Conservation (phyloP, 2,888 invertebrate genomes). For the Chelonus formosanus region DNA sequence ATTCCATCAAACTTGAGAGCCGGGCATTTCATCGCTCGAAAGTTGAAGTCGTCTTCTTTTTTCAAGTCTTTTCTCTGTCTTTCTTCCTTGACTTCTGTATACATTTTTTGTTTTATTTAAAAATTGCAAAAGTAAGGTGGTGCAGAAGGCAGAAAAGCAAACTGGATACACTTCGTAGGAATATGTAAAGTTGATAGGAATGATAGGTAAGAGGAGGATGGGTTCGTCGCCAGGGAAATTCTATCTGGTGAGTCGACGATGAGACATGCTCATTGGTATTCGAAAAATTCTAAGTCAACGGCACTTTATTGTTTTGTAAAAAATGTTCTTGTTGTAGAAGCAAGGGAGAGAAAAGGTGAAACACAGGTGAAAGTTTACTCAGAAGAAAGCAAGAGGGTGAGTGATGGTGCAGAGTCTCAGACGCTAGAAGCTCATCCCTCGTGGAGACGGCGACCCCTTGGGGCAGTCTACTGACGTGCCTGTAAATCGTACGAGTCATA, state of each 20-base stretch:
- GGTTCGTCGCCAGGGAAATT: slow-evolving; percentile 31
- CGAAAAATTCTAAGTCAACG: slow-evolving; percentile 52
- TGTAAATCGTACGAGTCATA: slow-evolving; percentile 39
- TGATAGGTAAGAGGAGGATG: slow-evolving; percentile 14
- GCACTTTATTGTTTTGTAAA: slow-evolving; percentile 52
- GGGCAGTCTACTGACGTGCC: slow-evolving; percentile 37
- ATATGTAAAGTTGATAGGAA: slow-evolving; percentile 13
- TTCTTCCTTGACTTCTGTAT: slow-evolving; percentile 40
- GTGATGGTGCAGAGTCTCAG: slow-evolving; percentile 31
- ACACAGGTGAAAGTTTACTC: slow-evolving; percentile 35
- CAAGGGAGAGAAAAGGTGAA: slow-evolving; percentile 11
- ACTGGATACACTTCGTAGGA: slow-evolving; percentile 11
- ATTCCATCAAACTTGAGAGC: slow-evolving; percentile 54
- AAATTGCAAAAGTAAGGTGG: slow-evolving; percentile 31
- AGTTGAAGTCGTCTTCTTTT: slow-evolving; percentile 44
- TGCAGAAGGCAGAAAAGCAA: slow-evolving; percentile 34
- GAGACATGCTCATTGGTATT: slow-evolving; percentile 37
- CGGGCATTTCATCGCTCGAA: slow-evolving; percentile 43
- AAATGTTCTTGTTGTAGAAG: slow-evolving; percentile 33
- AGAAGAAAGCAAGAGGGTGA: slow-evolving; percentile 31
- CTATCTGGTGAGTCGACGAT: slow-evolving; percentile 30
- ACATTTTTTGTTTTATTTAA: slow-evolving; percentile 5
- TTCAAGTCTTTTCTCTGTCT: slow-evolving; percentile 7
- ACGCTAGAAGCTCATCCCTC: slow-evolving; percentile 26
- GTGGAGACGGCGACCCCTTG: slow-evolving; percentile 31